phyloP scores from a whole-genome alignment of 37 sponge, comb jelly and placozoan species.

The Agelas oroides region DNA sequence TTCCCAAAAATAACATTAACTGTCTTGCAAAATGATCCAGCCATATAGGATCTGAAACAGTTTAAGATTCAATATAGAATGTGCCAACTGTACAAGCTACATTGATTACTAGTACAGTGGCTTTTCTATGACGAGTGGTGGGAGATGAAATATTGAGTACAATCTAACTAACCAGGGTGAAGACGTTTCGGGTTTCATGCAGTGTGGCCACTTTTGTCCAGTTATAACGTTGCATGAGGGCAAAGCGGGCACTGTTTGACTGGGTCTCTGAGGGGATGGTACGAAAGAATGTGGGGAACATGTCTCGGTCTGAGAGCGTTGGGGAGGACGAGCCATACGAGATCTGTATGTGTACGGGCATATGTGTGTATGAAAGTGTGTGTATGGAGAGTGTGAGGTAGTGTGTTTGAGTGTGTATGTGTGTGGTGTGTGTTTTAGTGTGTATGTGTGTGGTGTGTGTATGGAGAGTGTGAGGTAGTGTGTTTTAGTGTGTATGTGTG shows the following conservation, averaged over 20 bases:
- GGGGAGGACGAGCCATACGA: slow-evolving; percentile 75
- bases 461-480: slow-evolving; percentile 10
- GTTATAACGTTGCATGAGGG: slow-evolving; percentile 57
- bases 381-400: background rate
- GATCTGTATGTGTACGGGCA: slow-evolving; percentile 20
- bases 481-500: slow-evolving; percentile 28
- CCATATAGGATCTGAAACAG: no score
- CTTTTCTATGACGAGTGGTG: no score
- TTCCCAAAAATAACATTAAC: no score
- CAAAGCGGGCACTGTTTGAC: slow-evolving; percentile 49
- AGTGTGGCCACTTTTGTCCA: slow-evolving; percentile 73
- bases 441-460: background rate
- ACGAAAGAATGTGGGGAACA: slow-evolving; percentile 57
- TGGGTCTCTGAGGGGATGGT: slow-evolving; percentile 72
- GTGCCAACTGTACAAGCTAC: no score
- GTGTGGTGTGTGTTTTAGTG: slow-evolving; percentile 18
- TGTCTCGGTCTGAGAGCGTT: slow-evolving; percentile 43
- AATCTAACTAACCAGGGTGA: slow-evolving; percentile 41
- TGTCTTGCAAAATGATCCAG: no score
- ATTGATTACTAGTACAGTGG: no score
- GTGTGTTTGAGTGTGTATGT: slow-evolving; percentile 26
- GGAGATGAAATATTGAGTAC: no score
- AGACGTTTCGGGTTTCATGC: slow-evolving; percentile 67
- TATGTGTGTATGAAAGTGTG: no score
- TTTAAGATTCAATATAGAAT: no score